A percentile compares a stretch with the other conserved stretches of the same genome.
These are phyloP conservation scores for Lissonota sp. DNA, from an alignment of 2,888 invertebrate species.

Conservation along the genomic window DNA sequence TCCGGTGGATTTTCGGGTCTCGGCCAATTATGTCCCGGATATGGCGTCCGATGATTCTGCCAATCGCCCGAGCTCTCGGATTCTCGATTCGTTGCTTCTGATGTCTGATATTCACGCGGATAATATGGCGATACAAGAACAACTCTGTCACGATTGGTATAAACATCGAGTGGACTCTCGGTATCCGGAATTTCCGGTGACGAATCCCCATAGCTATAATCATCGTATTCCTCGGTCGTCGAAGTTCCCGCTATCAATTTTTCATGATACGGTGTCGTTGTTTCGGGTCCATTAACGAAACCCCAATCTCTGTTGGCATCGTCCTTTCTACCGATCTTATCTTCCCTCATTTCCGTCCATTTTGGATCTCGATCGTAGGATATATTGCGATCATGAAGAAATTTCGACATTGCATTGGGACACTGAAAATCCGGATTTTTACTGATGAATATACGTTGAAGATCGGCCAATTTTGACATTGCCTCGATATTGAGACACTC, in stretches of 20 bases:
- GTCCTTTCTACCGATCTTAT: neutral
- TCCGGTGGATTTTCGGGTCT: constrained; percentile 3
- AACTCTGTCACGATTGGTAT: no score
- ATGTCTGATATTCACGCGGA: no score
- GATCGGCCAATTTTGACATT: constrained; percentile 70
- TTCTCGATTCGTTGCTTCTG: no score
- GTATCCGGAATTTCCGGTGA: constrained; percentile 29
- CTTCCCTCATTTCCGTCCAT: constrained; percentile 69
- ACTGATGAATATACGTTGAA: constrained; percentile 75
- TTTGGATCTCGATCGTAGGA: constrained; percentile 75
- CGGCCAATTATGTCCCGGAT: constrained; percentile 14
- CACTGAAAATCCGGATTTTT: constrained; percentile 79
- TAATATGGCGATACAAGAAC: no score
- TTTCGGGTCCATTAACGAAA: neutral
- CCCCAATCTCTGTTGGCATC: constrained; percentile 36
- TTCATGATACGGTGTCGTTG: constrained; percentile 51
- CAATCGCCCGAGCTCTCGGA: no score
- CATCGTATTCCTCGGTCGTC: constrained; percentile 52
- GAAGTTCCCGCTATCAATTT: constrained; percentile 48
- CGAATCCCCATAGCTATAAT: constrained; percentile 43
- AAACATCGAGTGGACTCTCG: no score
- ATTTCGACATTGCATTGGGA: constrained; percentile 74
- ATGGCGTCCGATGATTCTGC: no score
- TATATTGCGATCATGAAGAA: constrained; percentile 70
- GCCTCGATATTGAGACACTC: constrained; percentile 76